Evolutionary conservation across 2,797 vertebrate genomes (phyloP), one percentile per base, ranked within the genome.

Genomic region (Allobates femoralis): DNA sequence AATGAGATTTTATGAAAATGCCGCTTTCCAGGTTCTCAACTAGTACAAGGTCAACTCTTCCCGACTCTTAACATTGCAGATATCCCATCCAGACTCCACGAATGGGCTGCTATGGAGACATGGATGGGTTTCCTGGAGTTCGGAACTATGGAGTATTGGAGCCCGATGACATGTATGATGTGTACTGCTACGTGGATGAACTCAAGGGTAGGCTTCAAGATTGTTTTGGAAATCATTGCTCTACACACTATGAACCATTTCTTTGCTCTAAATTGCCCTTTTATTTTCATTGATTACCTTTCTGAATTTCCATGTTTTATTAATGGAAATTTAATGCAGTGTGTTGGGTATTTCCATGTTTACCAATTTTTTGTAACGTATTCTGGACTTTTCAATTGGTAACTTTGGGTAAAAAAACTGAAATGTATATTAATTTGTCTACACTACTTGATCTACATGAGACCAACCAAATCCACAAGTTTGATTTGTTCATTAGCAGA

Each of bases 121-220:
- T 98, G 97, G 96, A 98, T 0, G 97, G 96, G 5, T 90, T 94
- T 34, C 97, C 97, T 0, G 97, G 97, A 2, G 96, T 98, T 89
- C 95, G 97, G 81, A 99, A 96, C 92, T 97, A 98, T 0, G 98
- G 97, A 0, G 90, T 94, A 26, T 90, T 97, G 78, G 96, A 97
- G 34, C 93, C 95, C 0, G 93, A 96, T 73, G 96, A 98, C 90
- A 94, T 95, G 89, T 98, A 96, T 18, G 98, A 99, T 1, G 97
- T 97, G 69, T 99, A 98, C 93, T 99, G 98, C 91, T 99, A 98
- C 0, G 94, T 97, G 5, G 96, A 98, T 90, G 96, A 97, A 11
- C 94, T 96, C 2, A 90, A 96, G 30, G 98, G 98, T 99, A 91
- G 93, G 83, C 19, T 41, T 10, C 1, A 74, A 46, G 34, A 23